These are phyloP conservation scores for Odocoileus hemionus DNA, from an alignment of 2,113 vertebrate species.

Conservation along the genomic window DNA sequence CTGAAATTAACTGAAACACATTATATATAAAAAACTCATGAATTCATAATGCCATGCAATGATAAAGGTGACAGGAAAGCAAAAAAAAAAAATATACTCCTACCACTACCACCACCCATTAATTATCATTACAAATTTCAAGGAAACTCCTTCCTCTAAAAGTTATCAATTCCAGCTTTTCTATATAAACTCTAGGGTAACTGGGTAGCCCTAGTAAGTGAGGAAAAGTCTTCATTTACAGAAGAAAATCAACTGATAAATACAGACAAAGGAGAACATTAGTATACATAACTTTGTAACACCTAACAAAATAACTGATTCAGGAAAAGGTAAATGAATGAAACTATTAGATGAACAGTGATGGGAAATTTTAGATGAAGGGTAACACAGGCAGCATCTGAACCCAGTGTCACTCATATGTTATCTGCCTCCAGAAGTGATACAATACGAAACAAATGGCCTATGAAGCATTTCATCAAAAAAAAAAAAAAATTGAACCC, in stretches of 20 bases:
- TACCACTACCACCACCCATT: background rate
- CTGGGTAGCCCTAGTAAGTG: background rate
- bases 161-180: background rate
- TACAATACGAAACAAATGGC: background rate
- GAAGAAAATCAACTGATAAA: background rate
- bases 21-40: background rate
- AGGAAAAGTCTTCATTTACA: background rate
- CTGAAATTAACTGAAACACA: background rate
- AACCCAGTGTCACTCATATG: background rate
- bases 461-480: background rate
- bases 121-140: background rate
- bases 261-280: background rate
- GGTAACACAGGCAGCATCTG: background rate
- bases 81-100: background rate
- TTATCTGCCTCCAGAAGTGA: background rate
- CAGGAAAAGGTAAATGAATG: background rate
- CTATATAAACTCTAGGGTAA: background rate
- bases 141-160: background rate
- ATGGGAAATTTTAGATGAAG: background rate
- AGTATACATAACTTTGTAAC: background rate
- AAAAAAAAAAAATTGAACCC: background rate
- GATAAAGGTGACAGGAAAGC: background rate
- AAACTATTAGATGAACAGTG: background rate
- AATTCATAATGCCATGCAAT: background rate
- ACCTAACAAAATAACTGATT: background rate